phyloP scores from a whole-genome alignment of 2,113 vertebrate genomes.

The Nesoenas mayeri region DNA sequence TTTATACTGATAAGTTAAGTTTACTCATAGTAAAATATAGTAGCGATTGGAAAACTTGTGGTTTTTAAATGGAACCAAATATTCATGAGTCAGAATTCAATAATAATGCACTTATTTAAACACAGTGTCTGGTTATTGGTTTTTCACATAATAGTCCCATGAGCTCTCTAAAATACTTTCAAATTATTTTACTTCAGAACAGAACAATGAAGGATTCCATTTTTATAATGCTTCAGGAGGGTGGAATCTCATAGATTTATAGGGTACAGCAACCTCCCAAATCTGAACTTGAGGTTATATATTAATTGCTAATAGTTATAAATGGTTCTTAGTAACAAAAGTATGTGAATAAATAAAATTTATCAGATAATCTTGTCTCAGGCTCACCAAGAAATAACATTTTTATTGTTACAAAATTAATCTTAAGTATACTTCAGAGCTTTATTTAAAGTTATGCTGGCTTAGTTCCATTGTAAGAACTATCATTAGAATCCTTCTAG shows the following conservation, averaged over 20 bases:
- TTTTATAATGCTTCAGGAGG: background rate
- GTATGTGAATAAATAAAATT: background rate
- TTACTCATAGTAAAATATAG: background rate
- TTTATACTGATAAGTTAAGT: background rate
- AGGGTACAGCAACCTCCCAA: background rate
- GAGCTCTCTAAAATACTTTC: background rate
- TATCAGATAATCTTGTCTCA: background rate
- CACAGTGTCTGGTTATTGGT: background rate
- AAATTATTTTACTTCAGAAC: background rate
- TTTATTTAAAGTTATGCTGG: background rate
- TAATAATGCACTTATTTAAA: background rate
- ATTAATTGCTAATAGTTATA: background rate
- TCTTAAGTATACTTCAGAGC: background rate
- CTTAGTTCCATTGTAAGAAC: background rate
- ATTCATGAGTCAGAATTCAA: background rate
- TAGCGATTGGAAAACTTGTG: background rate
- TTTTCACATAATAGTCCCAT: background rate
- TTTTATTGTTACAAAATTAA: constrained; percentile 7
- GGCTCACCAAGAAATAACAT: background rate
- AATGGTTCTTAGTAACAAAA: background rate
- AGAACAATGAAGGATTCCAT: background rate
- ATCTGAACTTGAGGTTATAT: background rate
- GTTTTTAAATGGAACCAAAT: background rate
- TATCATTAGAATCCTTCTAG: background rate
- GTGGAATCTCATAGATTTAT: background rate